Conservation (phyloP, 2,113 vertebrate genomes). For the Festucalex cinctus region DNA sequence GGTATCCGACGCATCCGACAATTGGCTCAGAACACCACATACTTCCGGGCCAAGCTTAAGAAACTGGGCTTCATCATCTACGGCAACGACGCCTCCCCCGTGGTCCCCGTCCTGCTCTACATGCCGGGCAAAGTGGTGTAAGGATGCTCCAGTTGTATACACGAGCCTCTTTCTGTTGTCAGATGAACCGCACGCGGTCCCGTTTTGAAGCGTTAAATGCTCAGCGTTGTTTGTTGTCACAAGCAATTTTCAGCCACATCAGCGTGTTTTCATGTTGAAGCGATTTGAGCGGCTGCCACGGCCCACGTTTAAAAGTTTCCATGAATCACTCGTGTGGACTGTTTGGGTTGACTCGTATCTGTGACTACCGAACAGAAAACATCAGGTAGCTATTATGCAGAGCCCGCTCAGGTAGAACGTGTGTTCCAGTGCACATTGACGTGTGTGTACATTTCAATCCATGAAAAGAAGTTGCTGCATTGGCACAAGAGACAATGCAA, state of each 20-base stretch:
- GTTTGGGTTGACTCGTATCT: constrained; percentile 32
- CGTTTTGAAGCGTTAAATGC: constrained; percentile 7
- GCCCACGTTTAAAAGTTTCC: constrained; percentile 41
- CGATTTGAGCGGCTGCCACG: constrained; percentile 34
- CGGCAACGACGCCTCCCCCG: constrained; percentile 83
- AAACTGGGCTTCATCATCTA: constrained; percentile 94
- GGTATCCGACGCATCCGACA: constrained; percentile 79
- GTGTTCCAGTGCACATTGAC: constrained; percentile 31
- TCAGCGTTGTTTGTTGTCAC: neutral
- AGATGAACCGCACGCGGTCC: neutral
- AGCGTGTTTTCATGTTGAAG: constrained; percentile 19
- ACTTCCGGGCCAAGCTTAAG: constrained; percentile 82
- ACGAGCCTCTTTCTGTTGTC: neutral
- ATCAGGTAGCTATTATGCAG: constrained; percentile 34
- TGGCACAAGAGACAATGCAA: neutral
- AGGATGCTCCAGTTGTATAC: constrained; percentile 51
- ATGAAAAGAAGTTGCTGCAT: neutral
- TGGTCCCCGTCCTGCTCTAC: constrained; percentile 87
- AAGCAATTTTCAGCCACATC: constrained; percentile 25
- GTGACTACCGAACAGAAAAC: constrained; percentile 35
- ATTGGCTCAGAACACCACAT: constrained; percentile 82
- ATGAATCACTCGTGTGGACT: constrained; percentile 39
- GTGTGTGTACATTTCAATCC: constrained; percentile 10
- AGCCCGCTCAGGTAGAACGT: constrained; percentile 39
- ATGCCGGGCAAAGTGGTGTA: constrained; percentile 93